Base-by-base conservation (phyloP, 2,113 vertebrate genomes). In the Brachyhypopomus occidentalis region DNA sequence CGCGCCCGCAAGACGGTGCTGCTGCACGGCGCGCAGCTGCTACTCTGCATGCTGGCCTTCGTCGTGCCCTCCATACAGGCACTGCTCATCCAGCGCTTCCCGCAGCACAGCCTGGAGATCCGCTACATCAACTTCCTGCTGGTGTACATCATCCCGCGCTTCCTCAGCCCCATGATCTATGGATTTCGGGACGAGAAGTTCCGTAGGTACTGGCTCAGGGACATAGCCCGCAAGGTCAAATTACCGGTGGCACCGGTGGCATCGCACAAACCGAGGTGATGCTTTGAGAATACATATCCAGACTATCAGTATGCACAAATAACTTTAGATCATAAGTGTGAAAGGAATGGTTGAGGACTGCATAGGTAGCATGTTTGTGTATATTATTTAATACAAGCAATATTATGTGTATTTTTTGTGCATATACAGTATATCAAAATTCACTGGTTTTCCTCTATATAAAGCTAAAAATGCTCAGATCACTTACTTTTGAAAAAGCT, bases 61-160 rank as follows among this genome's bases (percentile, higher is more conserved):
- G 92, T 94, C 55, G 92, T 93, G 36, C 93, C 92, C 3, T 93
- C 92, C 38, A 91, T 94, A 11, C 93, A 94, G 87, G 89, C 89
- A 0, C 86, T 86, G 0, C 91, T 94, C 67, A 91, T 94, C 89
- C 84, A 89, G 3, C 84, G 92, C 17, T 94, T 93, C 83, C 93
- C 92, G 0, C 25, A 7, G 30, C 81, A 90, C 1, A 78, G 89
- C 12, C 79, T 93, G 84, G 93, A 94, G 88, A 94, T 94, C 11
- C 91, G 92, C 0, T 94, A 94, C 78, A 66, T 93, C 79, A 93
- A 92, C 81, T 94, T 92, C 82, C 84, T 94, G 83, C 83, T 94
- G 25, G 92, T 94, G 22, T 94, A 94, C 86, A 91, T 94, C 77
- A 93, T 94, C 20, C 93, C 93, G 0, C 90, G 93, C 2, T 94